Evolutionary conservation across 2,113 vertebrate genomes (phyloP).

Genomic region (Parus major): DNA sequence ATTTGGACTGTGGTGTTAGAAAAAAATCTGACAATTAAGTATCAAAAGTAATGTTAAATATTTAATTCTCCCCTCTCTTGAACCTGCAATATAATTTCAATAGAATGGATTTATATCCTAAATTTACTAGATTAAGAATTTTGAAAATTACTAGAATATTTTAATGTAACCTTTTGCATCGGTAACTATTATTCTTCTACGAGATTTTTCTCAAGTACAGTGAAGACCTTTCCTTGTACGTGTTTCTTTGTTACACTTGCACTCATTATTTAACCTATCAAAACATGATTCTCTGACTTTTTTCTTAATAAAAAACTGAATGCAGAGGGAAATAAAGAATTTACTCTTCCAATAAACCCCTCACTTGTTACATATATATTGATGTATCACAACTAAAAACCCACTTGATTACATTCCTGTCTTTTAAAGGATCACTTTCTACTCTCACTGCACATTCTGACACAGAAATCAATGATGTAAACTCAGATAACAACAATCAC

Average conservation of each 20-base stretch:
- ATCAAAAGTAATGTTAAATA: not conserved
- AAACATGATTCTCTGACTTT: not conserved
- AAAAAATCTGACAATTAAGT: not conserved
- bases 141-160: not conserved
- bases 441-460: not conserved
- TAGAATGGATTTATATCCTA: not conserved
- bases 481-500: not conserved
- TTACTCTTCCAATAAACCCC: fast-evolving
- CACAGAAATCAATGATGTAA: not conserved
- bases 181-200: not conserved
- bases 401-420: not conserved
- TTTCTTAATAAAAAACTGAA: not conserved
- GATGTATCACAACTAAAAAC: not conserved
- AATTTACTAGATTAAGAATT: not conserved
- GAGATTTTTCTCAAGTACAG: not conserved
- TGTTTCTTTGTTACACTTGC: not conserved
- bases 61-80: not conserved
- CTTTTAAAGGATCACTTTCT: not conserved
- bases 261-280: not conserved
- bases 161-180: not conserved
- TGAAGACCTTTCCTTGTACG: not conserved
- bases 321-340: not conserved
- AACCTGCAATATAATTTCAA: not conserved
- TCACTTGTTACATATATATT: not conserved
- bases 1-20: not conserved